Evolutionary conservation across 2,888 invertebrate species (phyloP).

Genomic region (Rutpela maculata): DNA sequence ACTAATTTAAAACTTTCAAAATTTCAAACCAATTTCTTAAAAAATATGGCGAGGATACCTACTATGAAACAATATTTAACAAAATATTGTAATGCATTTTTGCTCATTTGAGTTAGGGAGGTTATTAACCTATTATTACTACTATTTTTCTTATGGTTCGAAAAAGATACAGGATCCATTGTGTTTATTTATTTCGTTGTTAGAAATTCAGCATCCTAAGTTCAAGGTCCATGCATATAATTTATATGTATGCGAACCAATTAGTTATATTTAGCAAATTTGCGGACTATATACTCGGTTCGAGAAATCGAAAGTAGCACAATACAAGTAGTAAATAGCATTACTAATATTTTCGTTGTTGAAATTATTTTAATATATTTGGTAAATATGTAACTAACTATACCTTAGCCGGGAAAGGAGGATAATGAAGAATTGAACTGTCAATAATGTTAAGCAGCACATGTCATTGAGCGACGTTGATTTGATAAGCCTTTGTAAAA

Average conservation of each 20-base stretch:
- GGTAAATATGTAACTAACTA: too few relatives aligned
- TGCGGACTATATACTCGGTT: not conserved
- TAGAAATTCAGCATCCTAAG: constrained; percentile 2
- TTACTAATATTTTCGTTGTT: too few relatives aligned
- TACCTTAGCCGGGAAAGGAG: too few relatives aligned
- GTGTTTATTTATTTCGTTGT: constrained; percentile 12
- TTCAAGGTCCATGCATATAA: constrained; percentile 11
- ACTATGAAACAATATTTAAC: not conserved
- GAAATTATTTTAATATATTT: too few relatives aligned
- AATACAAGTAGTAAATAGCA: not conserved
- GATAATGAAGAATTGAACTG: too few relatives aligned
- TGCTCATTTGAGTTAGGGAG: not conserved
- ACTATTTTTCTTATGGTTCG: not conserved
- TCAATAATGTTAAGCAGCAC: too few relatives aligned
- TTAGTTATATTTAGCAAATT: not conserved
- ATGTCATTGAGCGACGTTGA: too few relatives aligned
- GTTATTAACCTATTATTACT: not conserved
- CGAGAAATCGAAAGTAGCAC: not conserved
- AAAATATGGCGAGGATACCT: too few relatives aligned
- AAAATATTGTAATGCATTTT: not conserved
- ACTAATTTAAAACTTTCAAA: too few relatives aligned
- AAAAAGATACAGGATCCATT: constrained; percentile 4
- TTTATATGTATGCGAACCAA: not conserved
- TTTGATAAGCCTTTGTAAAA: too few relatives aligned
- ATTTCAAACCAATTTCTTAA: too few relatives aligned